Percentiles rank a stretch among this genome's conserved stretches.
Conservation (phyloP, 1,140 invertebrate genomes). For the Drosophila pachea region DNA sequence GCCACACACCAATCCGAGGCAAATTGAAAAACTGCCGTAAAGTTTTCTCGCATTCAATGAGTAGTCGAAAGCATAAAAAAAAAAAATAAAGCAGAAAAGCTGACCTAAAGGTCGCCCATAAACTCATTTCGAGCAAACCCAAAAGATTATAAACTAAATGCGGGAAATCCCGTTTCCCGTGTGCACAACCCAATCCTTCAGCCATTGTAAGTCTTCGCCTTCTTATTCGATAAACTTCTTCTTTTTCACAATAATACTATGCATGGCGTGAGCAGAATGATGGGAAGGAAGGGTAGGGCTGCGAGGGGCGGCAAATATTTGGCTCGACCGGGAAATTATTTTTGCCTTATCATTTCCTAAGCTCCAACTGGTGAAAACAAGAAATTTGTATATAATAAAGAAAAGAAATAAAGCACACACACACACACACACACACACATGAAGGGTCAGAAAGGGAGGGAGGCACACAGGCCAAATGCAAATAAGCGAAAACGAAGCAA, state of each 20-base stretch:
- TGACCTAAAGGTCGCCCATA: conserved; percentile 6
- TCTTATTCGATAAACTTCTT: not conserved
- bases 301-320: conserved; percentile 27
- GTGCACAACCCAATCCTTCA: conserved; percentile 41
- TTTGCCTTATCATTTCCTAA: conserved; percentile 45
- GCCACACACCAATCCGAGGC: conserved; percentile 6
- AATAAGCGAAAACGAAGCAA: conserved; percentile 56
- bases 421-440: conserved; percentile 12
- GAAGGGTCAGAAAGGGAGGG: conserved; percentile 35
- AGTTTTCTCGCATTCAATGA: not conserved
- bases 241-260: conserved; percentile 32
- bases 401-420: conserved; percentile 7
- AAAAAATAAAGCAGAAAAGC: not conserved
- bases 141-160: conserved; percentile 41
- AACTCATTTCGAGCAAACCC: conserved; percentile 33
- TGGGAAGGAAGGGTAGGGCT: too few relatives aligned
- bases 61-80: not conserved
- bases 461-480: conserved; percentile 53
- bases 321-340: conserved; percentile 33
- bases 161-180: conserved; percentile 41
- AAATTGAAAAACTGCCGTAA: conserved; percentile 5
- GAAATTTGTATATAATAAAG: conserved; percentile 4
- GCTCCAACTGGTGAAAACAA: conserved; percentile 6
- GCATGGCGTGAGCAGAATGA: too few relatives aligned
- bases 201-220: conserved; percentile 2